Base-by-base conservation (phyloP, 2,888 invertebrate species). In the Zhuqinia jingwanae region DNA sequence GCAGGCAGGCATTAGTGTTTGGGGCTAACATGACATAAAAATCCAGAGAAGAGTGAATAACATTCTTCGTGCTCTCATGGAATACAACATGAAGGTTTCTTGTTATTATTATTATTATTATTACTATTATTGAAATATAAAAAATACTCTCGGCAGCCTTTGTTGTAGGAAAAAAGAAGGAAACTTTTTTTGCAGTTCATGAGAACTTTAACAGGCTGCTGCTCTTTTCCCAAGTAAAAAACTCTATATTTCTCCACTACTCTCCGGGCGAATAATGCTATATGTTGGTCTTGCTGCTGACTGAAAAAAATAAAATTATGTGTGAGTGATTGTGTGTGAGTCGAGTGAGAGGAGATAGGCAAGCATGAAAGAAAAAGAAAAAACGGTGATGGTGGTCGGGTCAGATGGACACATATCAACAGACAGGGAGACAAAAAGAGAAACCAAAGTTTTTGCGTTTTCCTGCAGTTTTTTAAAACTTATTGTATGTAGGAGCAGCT, bases 21-120 rank as follows among this genome's bases (percentile, higher is more conserved):
- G 86, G 86, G 86, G 56, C 73, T 86, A 81, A 76, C 68, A 86
- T 80, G 85, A 79, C 85, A 85, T 85, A 86, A 86, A 85, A 86
- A 86, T 81, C 86, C 80, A 86, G 84, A n/a, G n/a, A 73, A 68
- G 50, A 73, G 47, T 68, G 68, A 68, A 68, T 73, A 73, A 10
- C 75, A 63, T 27, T n/a, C n/a, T n/a, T 63, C 60, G 70, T 50
- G 30, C 60, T 53, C 82, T 82, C 65, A 50, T 47, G 58, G 47
- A 63, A 68, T 60, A 68, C 25, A 45, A 50, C 70, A 73, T 73
- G 70, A 73, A 73, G 70, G 70, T 42, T 65, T 50, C 27, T 50
- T 22, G 25, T 70, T 70, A 47, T 25, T 70, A 60, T 36, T 2
- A 73, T 73, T 73, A 60, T 65, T 78, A 78, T 65, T 81, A 73